These are phyloP conservation scores for Chaenocephalus aceratus DNA, from an alignment of 2,113 vertebrate genomes.

Conservation along the genomic window DNA sequence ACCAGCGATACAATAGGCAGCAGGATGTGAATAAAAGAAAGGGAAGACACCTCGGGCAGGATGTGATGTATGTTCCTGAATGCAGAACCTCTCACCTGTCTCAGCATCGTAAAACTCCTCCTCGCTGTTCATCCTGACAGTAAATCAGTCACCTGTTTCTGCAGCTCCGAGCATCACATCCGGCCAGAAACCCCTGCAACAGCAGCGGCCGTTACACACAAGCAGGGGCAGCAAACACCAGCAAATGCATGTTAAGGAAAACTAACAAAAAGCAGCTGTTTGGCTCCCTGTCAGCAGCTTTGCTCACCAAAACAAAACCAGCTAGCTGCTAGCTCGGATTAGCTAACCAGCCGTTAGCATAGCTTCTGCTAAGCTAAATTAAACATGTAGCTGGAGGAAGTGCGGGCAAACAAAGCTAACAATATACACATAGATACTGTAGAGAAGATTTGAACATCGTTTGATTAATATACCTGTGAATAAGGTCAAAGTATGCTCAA, in stretches of 20 bases:
- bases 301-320: too few species aligned
- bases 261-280: not conserved
- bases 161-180: conserved; percentile 64
- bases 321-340: conserved; percentile 40
- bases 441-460: not conserved
- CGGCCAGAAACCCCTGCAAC: conserved; percentile 52
- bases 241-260: not conserved
- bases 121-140: conserved; percentile 92
- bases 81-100: conserved; percentile 85
- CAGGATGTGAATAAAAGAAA: not conserved
- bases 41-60: not conserved
- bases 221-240: not conserved
- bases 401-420: not conserved
- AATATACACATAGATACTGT: not conserved
- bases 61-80: not conserved
- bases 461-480: conserved; percentile 59
- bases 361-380: conserved; percentile 5
- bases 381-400: not conserved
- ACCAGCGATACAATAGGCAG: too few species aligned
- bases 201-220: conserved; percentile 30
- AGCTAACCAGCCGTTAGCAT: conserved; percentile 58
- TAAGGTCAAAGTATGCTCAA: conserved; percentile 43
- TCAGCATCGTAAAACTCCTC: conserved; percentile 98
- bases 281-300: not conserved
- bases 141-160: conserved; percentile 68